A percentile compares a stretch with the other conserved stretches of the same genome.
phyloP scores from a whole-genome alignment of 1,140 invertebrate species.

The Planococcus citri region DNA sequence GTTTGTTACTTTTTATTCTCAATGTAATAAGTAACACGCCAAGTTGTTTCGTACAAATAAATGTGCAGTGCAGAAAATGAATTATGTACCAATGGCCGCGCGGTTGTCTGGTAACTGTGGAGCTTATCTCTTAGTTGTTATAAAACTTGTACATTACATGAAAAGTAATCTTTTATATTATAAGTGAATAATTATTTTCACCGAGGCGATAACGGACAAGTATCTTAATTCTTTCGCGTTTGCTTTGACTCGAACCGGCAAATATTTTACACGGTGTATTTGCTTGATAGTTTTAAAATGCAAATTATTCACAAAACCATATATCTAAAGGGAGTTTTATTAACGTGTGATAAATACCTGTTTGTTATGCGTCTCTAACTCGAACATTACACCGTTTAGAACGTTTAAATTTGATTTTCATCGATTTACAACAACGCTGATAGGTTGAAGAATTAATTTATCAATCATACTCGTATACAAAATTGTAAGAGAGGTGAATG shows the following conservation, averaged over 20 bases:
- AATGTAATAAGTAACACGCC: constrained; percentile 3
- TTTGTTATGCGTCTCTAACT: too few species aligned
- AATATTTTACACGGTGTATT: neutral
- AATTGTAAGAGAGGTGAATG: too few species aligned
- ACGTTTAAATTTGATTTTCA: too few species aligned
- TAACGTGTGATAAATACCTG: too few species aligned
- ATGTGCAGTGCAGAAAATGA: neutral
- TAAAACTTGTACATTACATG: neutral
- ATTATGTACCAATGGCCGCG: neutral
- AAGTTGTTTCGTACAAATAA: constrained; percentile 1
- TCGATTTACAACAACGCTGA: too few species aligned
- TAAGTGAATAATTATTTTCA: constrained; percentile 8
- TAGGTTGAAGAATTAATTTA: too few species aligned
- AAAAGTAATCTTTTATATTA: constrained; percentile 1
- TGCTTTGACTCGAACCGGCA: neutral
- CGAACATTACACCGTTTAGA: too few species aligned
- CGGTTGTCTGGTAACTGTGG: neutral
- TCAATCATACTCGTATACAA: too few species aligned
- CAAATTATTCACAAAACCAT: neutral
- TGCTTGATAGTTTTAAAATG: neutral
- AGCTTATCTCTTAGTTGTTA: neutral
- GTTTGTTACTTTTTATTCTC: neutral
- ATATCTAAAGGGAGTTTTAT: too few species aligned
- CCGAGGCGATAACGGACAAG: neutral
- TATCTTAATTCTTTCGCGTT: neutral